Evolutionary conservation across 92 coral and sea anemone species (phyloP), one percentile per base, ranked within the genome.

Genomic region (Nematostella vectensis): DNA sequence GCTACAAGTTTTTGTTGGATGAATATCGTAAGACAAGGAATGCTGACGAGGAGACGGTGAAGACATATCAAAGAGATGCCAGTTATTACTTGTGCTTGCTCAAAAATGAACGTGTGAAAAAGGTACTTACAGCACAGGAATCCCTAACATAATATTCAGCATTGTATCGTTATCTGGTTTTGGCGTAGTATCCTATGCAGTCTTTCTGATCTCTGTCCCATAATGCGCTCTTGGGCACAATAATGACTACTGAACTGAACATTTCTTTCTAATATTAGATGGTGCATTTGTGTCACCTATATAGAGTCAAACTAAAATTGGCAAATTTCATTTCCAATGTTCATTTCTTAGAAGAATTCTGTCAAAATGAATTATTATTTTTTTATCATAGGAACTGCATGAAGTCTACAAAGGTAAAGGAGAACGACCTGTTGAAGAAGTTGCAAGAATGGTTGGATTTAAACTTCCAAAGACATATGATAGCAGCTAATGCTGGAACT

Each of bases 381-480:
- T 45, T 45, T 11, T 11, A 10, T 45, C 18, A 4, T 17, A 45
- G 51, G 51, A 45, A 17, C 23, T 45, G 11, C 51, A 45, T 4
- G 17, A 45, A 45, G 17, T 9, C 9, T 45, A 45, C 21, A 45
- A 45, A 45, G 51, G 51, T 17, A 11, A 15, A 4, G 51, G 51
- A 4, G 51, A 45, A 19, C 12, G 51, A 6, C 18, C 51, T 6
- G 51, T 45, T 8, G 51, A 45, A 45, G 51, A 45, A 6, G 51
- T 45, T 4, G 51, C 51, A 4, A 45, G 21, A 22, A 9, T 45
- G 21, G 51, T 45, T 10, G 51, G 51, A 11, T 45, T 45, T 45
- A 22, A 45, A 19, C 23, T 45, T 10, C 51, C 51, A 45, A 45
- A 45, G n/a, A n/a, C n/a, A n/a, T n/a, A n/a, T n/a, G n/a, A n/a